These are phyloP conservation scores for Pionites leucogaster DNA, from an alignment of 2,113 vertebrate species.

Conservation along the genomic window DNA sequence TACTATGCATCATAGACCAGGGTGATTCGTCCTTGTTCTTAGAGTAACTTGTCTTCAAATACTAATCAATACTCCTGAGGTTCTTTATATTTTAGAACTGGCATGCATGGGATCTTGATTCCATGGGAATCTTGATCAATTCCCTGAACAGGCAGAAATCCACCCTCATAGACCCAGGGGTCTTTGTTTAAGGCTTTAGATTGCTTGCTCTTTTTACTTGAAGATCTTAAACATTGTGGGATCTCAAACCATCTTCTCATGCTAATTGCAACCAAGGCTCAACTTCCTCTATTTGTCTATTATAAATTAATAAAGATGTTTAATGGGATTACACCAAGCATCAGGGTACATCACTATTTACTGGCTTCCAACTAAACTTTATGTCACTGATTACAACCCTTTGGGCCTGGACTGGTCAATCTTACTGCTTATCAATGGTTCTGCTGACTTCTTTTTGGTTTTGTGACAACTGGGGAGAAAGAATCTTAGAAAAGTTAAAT, in stretches of 20 bases:
- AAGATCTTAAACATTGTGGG: neutral
- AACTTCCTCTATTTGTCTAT: neutral
- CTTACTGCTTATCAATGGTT: neutral
- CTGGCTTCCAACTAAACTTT: neutral
- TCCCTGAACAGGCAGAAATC: neutral
- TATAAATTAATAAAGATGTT: neutral
- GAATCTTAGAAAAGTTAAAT: neutral
- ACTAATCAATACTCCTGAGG: neutral
- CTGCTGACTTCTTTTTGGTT: neutral
- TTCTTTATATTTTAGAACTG: neutral
- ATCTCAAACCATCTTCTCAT: neutral
- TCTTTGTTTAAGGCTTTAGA: neutral
- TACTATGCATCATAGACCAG: neutral
- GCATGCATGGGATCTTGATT: neutral
- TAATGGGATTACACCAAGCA: neutral
- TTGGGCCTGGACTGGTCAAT: neutral
- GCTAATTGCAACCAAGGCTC: neutral
- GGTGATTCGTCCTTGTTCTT: neutral
- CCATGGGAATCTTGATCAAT: too few species aligned
- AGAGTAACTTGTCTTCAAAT: neutral
- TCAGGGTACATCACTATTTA: neutral
- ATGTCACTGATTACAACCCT: neutral
- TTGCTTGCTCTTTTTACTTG: neutral
- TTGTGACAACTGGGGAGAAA: neutral
- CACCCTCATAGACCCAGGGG: neutral